A percentile compares a stretch with the other conserved stretches of the same genome.
These are phyloP conservation scores for Rhynchomys soricoides DNA, from an alignment of 2,113 vertebrate species.

Conservation along the genomic window DNA sequence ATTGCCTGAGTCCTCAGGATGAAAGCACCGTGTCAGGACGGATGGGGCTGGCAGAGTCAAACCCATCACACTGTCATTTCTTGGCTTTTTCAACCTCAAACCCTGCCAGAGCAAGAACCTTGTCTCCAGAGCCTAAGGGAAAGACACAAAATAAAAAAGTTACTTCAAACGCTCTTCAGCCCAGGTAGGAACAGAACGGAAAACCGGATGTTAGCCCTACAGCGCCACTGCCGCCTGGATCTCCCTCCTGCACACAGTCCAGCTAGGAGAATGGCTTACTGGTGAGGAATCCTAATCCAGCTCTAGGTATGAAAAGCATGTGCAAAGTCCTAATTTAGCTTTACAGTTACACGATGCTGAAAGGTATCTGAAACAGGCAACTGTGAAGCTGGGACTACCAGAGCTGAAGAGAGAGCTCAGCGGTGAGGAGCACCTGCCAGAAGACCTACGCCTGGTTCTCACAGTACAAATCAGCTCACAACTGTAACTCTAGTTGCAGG, in stretches of 20 bases:
- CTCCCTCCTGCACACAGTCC: not conserved
- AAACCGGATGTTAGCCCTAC: not conserved
- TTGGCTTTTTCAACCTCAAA: slow-evolving; percentile 94
- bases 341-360: not conserved
- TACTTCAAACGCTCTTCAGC: slow-evolving; percentile 4
- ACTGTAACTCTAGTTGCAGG: not conserved
- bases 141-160: slow-evolving; percentile 64
- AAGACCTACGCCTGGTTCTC: not conserved
- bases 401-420: not conserved
- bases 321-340: not conserved
- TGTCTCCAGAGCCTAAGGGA: slow-evolving; percentile 94
- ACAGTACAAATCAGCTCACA: not conserved
- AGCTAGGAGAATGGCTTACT: not conserved
- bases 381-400: not conserved
- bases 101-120: slow-evolving; percentile 97
- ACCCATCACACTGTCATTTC: slow-evolving; percentile 81
- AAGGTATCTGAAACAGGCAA: not conserved
- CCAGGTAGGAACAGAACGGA: not conserved
- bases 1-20: slow-evolving; percentile 56
- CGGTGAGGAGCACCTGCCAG: not conserved
- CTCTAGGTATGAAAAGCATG: not conserved
- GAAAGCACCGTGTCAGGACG: slow-evolving; percentile 62
- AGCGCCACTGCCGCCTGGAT: not conserved
- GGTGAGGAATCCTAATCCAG: not conserved
- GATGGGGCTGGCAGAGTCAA: slow-evolving; percentile 48